Evolutionary conservation across 2,113 vertebrate species (phyloP).

Genomic region (Phaethornis superciliosus): DNA sequence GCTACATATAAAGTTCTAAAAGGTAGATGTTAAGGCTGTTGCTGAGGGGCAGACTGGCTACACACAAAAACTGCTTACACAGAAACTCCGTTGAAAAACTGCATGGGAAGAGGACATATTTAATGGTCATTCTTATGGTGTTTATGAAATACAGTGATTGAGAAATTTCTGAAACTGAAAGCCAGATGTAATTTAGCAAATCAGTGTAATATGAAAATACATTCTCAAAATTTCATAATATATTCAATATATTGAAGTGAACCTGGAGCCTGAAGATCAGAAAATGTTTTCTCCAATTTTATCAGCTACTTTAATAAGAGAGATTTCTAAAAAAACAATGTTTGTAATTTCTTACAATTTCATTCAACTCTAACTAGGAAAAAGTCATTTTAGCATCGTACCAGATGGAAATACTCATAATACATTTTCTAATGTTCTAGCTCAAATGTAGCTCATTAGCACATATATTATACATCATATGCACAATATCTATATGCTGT

Average conservation of each 20-base stretch:
- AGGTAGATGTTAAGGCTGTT: neutral
- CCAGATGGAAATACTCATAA: constrained; percentile 47
- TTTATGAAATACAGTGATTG: neutral
- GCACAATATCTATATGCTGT: neutral
- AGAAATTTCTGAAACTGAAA: neutral
- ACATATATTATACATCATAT: neutral
- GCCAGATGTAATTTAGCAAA: neutral
- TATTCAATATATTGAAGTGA: neutral
- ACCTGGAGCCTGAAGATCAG: neutral
- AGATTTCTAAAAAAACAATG: neutral
- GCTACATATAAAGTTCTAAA: neutral
- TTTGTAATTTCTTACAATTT: neutral
- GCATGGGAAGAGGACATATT: neutral
- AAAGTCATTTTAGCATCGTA: neutral
- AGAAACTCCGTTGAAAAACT: neutral
- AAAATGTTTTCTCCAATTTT: neutral
- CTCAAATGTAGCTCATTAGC: neutral
- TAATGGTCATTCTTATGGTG: neutral
- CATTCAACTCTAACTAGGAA: constrained; percentile 2
- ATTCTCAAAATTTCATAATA: neutral
- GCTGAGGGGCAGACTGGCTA: neutral
- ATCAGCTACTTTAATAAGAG: neutral
- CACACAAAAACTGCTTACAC: neutral
- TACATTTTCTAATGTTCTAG: constrained; percentile 11
- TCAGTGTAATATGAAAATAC: neutral